Conservation (phyloP, 2,797 vertebrate species). For the Eospalax fontanierii region DNA sequence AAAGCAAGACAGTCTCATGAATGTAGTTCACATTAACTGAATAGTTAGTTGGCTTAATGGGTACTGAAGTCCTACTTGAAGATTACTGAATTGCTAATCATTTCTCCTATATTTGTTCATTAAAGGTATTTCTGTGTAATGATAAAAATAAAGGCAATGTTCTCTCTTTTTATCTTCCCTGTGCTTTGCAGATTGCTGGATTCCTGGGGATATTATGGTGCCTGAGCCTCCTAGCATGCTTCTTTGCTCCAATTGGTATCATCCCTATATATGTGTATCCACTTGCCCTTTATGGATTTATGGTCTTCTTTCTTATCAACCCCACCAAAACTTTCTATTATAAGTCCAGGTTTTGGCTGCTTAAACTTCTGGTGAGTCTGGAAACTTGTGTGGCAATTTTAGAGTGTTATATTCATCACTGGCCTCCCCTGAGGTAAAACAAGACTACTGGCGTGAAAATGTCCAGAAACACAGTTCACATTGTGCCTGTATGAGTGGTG, state of each 20-base stretch:
- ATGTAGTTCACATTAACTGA: slow-evolving; percentile 40
- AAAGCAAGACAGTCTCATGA: slow-evolving; percentile 70
- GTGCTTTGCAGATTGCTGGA: slow-evolving; percentile 94
- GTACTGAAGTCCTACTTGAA: slow-evolving; percentile 46
- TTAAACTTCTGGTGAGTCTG: slow-evolving; percentile 96
- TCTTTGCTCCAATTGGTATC: slow-evolving; percentile 92
- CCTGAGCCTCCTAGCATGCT: slow-evolving; percentile 96
- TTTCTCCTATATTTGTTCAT: slow-evolving; percentile 79
- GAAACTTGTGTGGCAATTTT: slow-evolving; percentile 63
- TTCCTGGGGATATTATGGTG: slow-evolving; percentile 98
- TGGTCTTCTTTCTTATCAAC: slow-evolving; percentile 99
- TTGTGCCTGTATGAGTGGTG: not conserved
- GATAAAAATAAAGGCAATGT: slow-evolving; percentile 51
- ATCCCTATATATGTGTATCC: slow-evolving; percentile 97
- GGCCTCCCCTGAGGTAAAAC: slow-evolving; percentile 21
- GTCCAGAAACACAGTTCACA: not conserved
- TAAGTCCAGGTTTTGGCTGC: slow-evolving; percentile 99
- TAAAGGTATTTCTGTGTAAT: slow-evolving; percentile 75
- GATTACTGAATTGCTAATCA: slow-evolving; percentile 24
- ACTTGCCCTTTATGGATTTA: slow-evolving; percentile 97
- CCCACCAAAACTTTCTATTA: slow-evolving; percentile 99
- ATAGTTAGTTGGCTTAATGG: not conserved
- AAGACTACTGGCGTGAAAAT: not conserved
- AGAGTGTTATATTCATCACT: not conserved
- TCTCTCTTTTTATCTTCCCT: slow-evolving; percentile 65